These are phyloP conservation scores for Macropus fuliginosus DNA, from an alignment of 2,797 vertebrate species.

Conservation along the genomic window DNA sequence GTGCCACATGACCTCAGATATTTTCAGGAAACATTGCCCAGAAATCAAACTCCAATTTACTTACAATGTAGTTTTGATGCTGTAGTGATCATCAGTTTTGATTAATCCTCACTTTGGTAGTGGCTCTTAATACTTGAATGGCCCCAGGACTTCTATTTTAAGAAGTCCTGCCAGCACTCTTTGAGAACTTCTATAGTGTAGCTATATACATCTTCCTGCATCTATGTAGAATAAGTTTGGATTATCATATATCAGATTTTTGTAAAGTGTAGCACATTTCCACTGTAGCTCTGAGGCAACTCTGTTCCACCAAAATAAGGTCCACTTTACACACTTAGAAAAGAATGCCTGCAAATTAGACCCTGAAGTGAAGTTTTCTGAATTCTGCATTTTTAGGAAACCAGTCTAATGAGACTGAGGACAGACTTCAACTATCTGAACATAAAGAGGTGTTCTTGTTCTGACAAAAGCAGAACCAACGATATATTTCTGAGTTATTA, in stretches of 20 bases:
- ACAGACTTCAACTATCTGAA: not conserved
- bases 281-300: not conserved
- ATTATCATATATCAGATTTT: not conserved
- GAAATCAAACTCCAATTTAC: accelerated
- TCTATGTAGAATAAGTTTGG: not conserved
- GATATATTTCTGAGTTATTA: not conserved
- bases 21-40: not conserved
- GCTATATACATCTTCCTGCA: not conserved
- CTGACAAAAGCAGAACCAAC: not conserved
- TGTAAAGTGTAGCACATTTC: not conserved
- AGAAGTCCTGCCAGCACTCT: not conserved
- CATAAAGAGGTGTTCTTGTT: not conserved
- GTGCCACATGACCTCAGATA: not conserved
- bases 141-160: not conserved
- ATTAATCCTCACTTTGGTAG: not conserved
- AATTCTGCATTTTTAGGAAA: not conserved
- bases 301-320: not conserved
- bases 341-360: not conserved
- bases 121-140: not conserved
- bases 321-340: not conserved
- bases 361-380: not conserved
- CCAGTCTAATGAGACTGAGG: not conserved
- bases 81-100: not conserved
- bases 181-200: not conserved
- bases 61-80: not conserved